Evolutionary conservation across 1,140 invertebrate species (phyloP), one percentile per base, ranked within the genome.

Genomic region (Nasonia giraulti): DNA sequence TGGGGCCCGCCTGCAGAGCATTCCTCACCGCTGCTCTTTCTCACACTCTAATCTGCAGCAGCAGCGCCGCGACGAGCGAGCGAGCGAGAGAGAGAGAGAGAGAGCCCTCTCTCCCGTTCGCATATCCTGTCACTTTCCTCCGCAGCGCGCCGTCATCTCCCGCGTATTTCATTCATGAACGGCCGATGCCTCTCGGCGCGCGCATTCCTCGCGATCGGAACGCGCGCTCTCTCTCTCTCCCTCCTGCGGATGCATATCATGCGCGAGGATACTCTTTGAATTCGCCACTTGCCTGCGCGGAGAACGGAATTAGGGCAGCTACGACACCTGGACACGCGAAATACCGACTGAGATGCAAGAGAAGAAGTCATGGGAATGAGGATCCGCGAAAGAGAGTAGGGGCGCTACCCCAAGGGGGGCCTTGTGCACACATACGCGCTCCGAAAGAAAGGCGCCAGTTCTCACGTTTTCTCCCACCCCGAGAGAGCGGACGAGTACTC

Each of bases 191-290:
- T 62, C 55, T 62, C 55, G 55, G 20, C 20, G 31, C 20, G 31
- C 27, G 69, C 69, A 27, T 71, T 33, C 83, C 40, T 37, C 73
- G 84, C 86, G 85, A 87, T 87, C 82, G 50, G 17, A 55, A 20
- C 68, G 27, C 23, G 68, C 8, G 1, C 68, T 4, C 10, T 7
- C 68, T 0, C 68, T 4, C 10, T 7, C 68, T 33, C 87, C 85
- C 84, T 81, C 85, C 87, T 88, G 80, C 83, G 75, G 74, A 71
- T 87, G 85, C 85, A 85, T 84, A 80, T 88, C 85, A 69, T 86
- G 76, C 77, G 27, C n/a, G 86, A 71, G 78, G 77, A 66, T 87
- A 78, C 85, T 87, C 23, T 71, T 33, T 71, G 23, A 71, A 71
- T 71, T 71, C 68, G 68, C 68, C 27, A 31, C 68, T 14, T 71